Percentiles rank a stretch among this genome's conserved stretches.
phyloP scores from a whole-genome alignment of 2,797 vertebrate species.

The Anisognathus igniventris region DNA sequence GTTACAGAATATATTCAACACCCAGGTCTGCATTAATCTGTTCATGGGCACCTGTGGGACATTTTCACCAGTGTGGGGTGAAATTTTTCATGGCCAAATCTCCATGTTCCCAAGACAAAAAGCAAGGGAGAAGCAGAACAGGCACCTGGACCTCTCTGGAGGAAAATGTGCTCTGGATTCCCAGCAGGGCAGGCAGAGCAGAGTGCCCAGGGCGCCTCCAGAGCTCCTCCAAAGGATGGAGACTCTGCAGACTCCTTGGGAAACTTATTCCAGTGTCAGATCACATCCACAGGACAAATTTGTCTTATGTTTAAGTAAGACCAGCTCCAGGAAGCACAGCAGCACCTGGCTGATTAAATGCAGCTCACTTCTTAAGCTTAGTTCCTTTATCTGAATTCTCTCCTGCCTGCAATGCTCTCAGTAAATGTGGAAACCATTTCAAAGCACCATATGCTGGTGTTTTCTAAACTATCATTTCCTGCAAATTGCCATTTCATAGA shows the following conservation, averaged over 20 bases:
- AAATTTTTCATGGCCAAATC: not conserved
- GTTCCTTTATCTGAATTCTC: not conserved
- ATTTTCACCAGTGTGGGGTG: not conserved
- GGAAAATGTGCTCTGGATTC: not conserved
- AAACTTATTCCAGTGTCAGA: rapidly evolving
- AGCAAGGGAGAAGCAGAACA: not conserved
- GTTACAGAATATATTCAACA: not conserved
- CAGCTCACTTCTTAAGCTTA: not conserved
- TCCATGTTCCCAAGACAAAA: not conserved
- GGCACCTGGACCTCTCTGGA: not conserved
- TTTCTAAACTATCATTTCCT: not conserved
- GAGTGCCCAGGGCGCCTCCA: rapidly evolving
- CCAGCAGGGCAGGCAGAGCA: not conserved
- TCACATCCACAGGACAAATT: not conserved
- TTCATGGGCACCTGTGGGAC: not conserved
- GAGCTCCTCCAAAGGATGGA: rapidly evolving
- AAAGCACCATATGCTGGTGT: not conserved
- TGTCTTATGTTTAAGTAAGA: not conserved
- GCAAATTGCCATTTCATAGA: not conserved
- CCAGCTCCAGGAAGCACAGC: not conserved
- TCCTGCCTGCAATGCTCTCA: not conserved
- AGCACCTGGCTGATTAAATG: not conserved
- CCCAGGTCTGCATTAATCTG: not conserved
- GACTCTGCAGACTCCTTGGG: not conserved
- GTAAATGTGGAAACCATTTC: not conserved